Percentiles rank a stretch among this genome's conserved stretches.
These are phyloP conservation scores for Lacerta bilineata DNA, from an alignment of 2,797 vertebrate genomes.

Conservation along the genomic window DNA sequence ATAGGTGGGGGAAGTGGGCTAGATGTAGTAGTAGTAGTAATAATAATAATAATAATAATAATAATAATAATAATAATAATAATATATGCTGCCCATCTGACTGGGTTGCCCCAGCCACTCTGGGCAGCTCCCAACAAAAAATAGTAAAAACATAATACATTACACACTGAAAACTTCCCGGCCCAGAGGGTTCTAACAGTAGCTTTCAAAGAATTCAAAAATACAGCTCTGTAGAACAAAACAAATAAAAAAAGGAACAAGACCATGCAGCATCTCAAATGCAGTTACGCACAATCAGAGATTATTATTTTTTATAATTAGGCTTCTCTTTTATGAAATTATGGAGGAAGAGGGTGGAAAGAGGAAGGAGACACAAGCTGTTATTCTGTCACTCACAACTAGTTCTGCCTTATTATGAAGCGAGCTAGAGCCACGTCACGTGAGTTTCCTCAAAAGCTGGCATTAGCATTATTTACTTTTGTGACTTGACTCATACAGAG, in stretches of 20 bases:
- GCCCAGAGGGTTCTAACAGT: neutral
- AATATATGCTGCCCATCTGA: no score
- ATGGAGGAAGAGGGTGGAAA: neutral
- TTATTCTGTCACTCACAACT: conserved; percentile 3
- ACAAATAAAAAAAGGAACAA: neutral
- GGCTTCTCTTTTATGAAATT: conserved; percentile 40
- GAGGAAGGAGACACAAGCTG: neutral
- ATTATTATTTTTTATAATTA: neutral
- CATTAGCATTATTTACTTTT: conserved; percentile 63
- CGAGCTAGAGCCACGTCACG: conserved; percentile 40
- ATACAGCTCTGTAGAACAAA: neutral
- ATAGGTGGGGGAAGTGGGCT: neutral
- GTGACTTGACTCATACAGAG: conserved; percentile 52
- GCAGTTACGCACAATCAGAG: neutral
- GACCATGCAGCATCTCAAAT: neutral
- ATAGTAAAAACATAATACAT: no score
- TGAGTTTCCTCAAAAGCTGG: conserved; percentile 64
- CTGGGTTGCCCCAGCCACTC: no score
- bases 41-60: no score
- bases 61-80: no score
- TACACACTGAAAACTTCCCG: neutral
- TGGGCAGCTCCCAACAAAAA: no score
- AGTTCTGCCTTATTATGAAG: fast-evolving
- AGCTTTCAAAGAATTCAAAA: neutral
- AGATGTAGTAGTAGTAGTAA: no score